Evolutionary conservation across 2,113 vertebrate genomes (phyloP).

Genomic region (Mustelus asterias): DNA sequence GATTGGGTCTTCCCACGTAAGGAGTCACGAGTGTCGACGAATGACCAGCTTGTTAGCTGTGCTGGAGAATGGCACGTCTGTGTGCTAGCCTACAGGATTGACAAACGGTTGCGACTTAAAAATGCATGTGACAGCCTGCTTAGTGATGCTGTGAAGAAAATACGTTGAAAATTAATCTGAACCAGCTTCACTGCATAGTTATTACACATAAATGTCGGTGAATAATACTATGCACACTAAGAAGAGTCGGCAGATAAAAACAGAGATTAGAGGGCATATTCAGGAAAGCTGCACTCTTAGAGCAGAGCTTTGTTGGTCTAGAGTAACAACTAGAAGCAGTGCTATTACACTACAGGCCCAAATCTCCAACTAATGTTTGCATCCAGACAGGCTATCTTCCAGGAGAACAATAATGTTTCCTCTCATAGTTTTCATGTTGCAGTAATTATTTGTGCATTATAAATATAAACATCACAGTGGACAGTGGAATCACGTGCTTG

Average conservation of each 20-base stretch:
- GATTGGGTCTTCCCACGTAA: neutral
- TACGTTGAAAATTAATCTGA: constrained; percentile 7
- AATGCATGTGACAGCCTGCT: neutral
- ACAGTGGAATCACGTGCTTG: neutral
- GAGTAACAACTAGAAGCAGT: neutral
- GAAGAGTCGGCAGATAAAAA: neutral
- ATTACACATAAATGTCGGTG: neutral
- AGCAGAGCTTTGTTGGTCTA: neutral
- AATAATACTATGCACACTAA: neutral
- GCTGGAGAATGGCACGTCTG: neutral
- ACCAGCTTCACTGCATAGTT: neutral
- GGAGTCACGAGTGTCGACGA: neutral
- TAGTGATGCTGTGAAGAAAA: neutral
- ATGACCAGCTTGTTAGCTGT: neutral
- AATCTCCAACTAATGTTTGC: neutral
- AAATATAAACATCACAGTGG: neutral
- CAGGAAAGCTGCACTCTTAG: neutral
- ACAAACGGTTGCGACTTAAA: neutral
- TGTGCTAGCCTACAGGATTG: neutral
- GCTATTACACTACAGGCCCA: neutral
- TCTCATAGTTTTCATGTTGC: neutral
- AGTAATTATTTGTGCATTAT: neutral
- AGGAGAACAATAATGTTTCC: neutral
- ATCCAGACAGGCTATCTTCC: neutral
- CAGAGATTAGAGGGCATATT: neutral